These are phyloP conservation scores for Helleia helle DNA, from an alignment of 2,888 invertebrate genomes.

Conservation along the genomic window DNA sequence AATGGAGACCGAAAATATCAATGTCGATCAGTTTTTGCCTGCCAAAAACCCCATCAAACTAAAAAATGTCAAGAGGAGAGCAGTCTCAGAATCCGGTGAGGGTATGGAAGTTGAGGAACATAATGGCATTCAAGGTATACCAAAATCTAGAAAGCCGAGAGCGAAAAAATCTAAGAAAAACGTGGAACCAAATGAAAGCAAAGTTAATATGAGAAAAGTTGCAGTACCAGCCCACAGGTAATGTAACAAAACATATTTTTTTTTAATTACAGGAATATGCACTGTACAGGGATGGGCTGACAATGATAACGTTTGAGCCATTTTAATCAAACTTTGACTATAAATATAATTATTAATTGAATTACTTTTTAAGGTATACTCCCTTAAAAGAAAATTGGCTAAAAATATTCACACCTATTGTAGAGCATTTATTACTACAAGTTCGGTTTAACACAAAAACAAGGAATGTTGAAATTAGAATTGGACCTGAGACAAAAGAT, in stretches of 20 bases:
- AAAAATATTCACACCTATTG: conserved; percentile 96
- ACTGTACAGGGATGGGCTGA: no score
- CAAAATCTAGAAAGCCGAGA: conserved; percentile 47
- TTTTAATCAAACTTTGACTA: conserved; percentile 2
- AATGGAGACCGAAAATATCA: conserved; percentile 68
- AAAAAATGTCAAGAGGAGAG: conserved; percentile 68
- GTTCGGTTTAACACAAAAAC: conserved; percentile 94
- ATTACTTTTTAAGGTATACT: conserved; percentile 78
- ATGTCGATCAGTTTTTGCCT: conserved; percentile 65
- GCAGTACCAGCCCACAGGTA: conserved; percentile 92
- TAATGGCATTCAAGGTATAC: conserved; percentile 72
- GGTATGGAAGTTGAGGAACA: conserved; percentile 80
- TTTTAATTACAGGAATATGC: no score
- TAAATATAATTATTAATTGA: no score
- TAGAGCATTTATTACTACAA: conserved; percentile 95
- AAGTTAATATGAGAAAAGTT: conserved; percentile 80
- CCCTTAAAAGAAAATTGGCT: conserved; percentile 98
- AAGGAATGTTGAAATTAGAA: conserved; percentile 90
- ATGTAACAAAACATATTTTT: not conserved
- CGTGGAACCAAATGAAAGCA: conserved; percentile 66
- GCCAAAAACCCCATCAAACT: conserved; percentile 60
- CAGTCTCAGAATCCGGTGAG: conserved; percentile 61
- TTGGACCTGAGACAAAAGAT: conserved; percentile 83
- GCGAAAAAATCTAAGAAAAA: conserved; percentile 54
- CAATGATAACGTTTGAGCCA: no score